These are phyloP conservation scores for Dexiosoma caninum DNA, from an alignment of 2,888 invertebrate genomes.

Conservation along the genomic window DNA sequence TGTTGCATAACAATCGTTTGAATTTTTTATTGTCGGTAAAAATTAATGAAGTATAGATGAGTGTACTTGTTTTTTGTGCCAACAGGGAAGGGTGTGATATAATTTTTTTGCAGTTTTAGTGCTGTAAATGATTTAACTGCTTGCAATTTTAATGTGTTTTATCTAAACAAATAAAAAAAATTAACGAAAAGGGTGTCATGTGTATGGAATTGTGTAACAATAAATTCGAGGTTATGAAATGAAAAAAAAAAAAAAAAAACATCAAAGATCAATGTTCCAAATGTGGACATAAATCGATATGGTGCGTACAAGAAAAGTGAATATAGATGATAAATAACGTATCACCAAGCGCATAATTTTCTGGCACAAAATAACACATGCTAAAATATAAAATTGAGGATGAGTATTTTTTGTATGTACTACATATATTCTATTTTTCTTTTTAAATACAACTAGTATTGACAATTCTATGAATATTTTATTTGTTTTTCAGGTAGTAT, in stretches of 20 bases:
- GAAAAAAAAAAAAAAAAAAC: not conserved
- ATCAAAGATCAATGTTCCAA: not conserved
- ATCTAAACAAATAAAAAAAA: no score
- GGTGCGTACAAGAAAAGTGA: not conserved
- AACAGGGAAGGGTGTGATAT: not conserved
- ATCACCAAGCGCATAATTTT: no score
- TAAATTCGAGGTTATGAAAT: not conserved
- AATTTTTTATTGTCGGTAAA: not conserved
- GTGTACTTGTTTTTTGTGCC: not conserved
- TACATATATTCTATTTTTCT: no score
- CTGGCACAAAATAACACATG: no score
- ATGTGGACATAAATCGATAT: not conserved
- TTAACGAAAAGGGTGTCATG: no score
- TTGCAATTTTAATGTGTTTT: not conserved
- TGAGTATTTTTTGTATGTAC: no score
- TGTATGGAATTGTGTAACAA: not conserved
- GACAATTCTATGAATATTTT: no score
- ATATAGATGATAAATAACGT: no score
- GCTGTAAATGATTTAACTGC: not conserved
- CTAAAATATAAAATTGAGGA: no score
- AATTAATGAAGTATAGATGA: not conserved
- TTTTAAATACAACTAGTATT: no score
- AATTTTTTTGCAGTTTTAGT: not conserved
- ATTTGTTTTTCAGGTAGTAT: no score
- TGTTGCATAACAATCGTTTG: constrained; percentile 45